Evolutionary conservation across 2,113 vertebrate genomes (phyloP), one percentile per base, ranked within the genome.

Genomic region (Romanogobio albipinnatus): DNA sequence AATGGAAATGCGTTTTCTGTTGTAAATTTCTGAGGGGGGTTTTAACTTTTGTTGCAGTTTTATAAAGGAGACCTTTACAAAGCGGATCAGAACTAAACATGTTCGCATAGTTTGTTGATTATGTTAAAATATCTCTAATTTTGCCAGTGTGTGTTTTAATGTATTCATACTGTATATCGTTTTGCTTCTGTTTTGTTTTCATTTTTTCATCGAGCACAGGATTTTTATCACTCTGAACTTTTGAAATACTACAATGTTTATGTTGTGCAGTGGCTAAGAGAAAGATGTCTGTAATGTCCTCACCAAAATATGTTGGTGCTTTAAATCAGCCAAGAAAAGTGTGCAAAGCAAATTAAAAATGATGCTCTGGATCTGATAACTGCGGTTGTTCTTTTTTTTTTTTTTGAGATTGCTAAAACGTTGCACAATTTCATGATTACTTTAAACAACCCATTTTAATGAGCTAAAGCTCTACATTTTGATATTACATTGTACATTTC

Each of bases 271-370:
- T 91, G 88, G 71, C 75, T 85, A 87, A 83, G 82, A 33, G 85
- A 84, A 71, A 70, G 47, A 71, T 87, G 85, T 90, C 83, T 89
- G 89, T 88, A 83, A 79, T 61, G 86, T 91, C 85, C 84, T 89
- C 85, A 90, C 82, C 75, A 82, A 89, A 89, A 89, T 83, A 85
- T 86, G 85, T 86, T 91, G 90, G 89, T 90, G 89, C 89, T 91
- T 91, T 86, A 84, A 91, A 89, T 90, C 90, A 90, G 92, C 90
- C 90, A 91, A 90, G 86, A 91, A 89, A 80, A 84, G 83, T 90
- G 93, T 93, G 90, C 89, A 90, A 91, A 89, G 89, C 90, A 90
- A 93, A 93, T 93, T 90, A 92, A 94, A 90, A 87, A 76, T 82
- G 68, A 90, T 70, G 89, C 90, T 86, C 73, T 89, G 78, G 79